Evolutionary conservation across 1,140 invertebrate species (phyloP).

Genomic region (Saxidomus purpurata): DNA sequence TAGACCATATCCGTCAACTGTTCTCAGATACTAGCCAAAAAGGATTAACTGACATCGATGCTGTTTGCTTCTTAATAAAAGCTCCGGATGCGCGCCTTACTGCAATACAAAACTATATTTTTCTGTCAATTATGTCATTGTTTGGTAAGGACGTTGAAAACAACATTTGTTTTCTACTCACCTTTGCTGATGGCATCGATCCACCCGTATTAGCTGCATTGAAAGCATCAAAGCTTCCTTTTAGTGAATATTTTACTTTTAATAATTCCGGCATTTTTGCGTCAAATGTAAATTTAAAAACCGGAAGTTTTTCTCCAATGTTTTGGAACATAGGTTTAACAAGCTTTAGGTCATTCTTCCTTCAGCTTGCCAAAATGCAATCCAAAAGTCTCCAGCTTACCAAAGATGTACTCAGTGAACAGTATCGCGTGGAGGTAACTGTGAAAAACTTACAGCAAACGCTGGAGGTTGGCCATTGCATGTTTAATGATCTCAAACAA

Average conservation of each 20-base stretch:
- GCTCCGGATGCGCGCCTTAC: constrained; percentile 31
- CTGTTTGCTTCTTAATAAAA: constrained; percentile 53
- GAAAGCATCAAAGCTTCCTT: constrained; percentile 58
- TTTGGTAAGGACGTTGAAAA: constrained; percentile 73
- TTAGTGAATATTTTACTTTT: constrained; percentile 41
- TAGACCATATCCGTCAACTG: constrained; percentile 58
- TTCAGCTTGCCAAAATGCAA: not conserved
- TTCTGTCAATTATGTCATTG: constrained; percentile 43
- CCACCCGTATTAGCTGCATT: constrained; percentile 55
- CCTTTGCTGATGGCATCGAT: constrained; percentile 64
- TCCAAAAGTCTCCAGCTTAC: constrained; percentile 54
- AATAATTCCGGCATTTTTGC: constrained; percentile 49
- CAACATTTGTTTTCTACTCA: constrained; percentile 68
- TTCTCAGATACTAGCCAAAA: constrained; percentile 12
- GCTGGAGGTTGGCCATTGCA: constrained; percentile 5
- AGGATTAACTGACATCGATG: constrained; percentile 66
- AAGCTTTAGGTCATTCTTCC: constrained; percentile 47
- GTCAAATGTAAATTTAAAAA: not conserved
- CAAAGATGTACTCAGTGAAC: constrained; percentile 47
- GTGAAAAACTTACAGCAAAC: constrained; percentile 32
- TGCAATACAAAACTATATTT: constrained; percentile 30
- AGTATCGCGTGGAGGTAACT: constrained; percentile 28
- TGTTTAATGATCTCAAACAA: constrained; percentile 3
- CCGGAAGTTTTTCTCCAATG: constrained; percentile 21
- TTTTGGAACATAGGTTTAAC: constrained; percentile 64